Evolutionary conservation across 2,888 invertebrate species (phyloP), one percentile per base, ranked within the genome.

Genomic region (Spilarctia lutea): DNA sequence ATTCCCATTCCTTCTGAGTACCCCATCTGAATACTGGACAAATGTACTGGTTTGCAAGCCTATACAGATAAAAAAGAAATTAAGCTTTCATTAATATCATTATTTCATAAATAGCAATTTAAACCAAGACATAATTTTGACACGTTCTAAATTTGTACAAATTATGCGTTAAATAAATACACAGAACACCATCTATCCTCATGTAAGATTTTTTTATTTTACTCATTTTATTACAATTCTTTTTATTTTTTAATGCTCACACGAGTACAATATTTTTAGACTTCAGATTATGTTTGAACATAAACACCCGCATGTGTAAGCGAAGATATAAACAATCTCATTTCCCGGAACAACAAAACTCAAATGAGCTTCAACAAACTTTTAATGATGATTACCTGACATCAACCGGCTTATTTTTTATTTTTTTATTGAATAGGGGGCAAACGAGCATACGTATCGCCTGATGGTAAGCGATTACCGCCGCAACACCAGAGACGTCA

Each of bases 21-120:
- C 98, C 98, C 97, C 98, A 98, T 91, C 97, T 97, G 91, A 98
- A 98, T 0, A 98, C 98, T 1, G 98, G 98, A 79, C 98, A 98
- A 79, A 98, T 97, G 90, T 96, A 97, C 87, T 97, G 97, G 90
- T 97, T 97, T 30, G 97, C 96, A 70, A 98, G 97, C 11, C 98
- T 98, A 90, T 48, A 3, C 45, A 45, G 4, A 16, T 45, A 16
- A 75, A 80, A n/a, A 76, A 33, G 24, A n/a, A n/a, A 66, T 1
- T 45, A 63, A 52, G 71, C 76, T 79, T 68, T 65, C 35, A 42
- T 67, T 35, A 48, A 35, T 30, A 52, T 24, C 1, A 6, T 48
- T 18, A 52, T 52, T 8, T 6, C 20, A 8, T 8, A 24, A 6
- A 48, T 18, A 20, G 6, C 52, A 24, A 2, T 52, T 24, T 24